Evolutionary conservation across 1,140 invertebrate genomes (phyloP), one percentile per base, ranked within the genome.

Genomic region (Dufourea novaeangliae): DNA sequence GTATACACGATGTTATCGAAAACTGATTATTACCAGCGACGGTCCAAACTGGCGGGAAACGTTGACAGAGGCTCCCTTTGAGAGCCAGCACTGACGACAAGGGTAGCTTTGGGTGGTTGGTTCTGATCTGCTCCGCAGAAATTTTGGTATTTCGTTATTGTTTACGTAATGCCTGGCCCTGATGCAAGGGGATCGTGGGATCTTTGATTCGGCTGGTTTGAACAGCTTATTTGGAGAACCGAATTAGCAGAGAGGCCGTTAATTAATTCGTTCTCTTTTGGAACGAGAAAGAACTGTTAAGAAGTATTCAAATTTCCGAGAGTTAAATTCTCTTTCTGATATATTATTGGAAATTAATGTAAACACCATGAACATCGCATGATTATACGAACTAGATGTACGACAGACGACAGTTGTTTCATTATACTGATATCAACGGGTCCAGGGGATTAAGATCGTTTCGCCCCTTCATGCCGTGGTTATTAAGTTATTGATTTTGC

Each of bases 1-100:
- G 41, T 39, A 32, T 73, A 66, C 62, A 71, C 71, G 68, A 79
- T 72, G 44, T 79, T 79, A 83, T 73, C 79, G 75, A 85, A 79
- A 83, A 86, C 83, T 83, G 82, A 52, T 74, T 34, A 71, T 62
- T 27, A 34, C 27, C 37, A 5, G 32, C 64, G 57, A 17, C 52
- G 69, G 57, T 54, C 52, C 52, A 27, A 52, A 34, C 27, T 32
- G 76, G 6, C 64, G 46, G 63, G 17, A n/a, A 50, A 83, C 79
- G 50, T 41, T 70, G 76, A 61, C 61, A 70, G 66, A 57, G 54
- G 20, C 2, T 41, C 63, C 59, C 59, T 54, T 73, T 52, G 59
- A 63, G 10, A 59, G 34, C n/a, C 10, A 20, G 17, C 22, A 20
- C 41, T 1, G 46, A 17, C 46, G 46, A 50, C 20, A 14, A n/a